Base-by-base conservation (phyloP, 2,797 vertebrate species). In the Catamblyrhynchus diadema region DNA sequence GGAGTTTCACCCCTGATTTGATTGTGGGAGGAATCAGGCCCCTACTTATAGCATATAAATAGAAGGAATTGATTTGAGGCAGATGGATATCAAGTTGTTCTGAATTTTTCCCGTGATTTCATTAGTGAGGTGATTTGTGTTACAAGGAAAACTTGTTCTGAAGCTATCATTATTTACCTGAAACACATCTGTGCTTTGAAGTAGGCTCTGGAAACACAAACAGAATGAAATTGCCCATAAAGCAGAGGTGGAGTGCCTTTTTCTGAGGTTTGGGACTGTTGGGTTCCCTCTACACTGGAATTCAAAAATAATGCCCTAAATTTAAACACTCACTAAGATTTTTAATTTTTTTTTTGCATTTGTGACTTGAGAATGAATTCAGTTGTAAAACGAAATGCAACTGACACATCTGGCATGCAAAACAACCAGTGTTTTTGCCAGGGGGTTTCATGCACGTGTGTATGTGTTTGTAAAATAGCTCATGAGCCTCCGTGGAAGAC, bases 331-430 rank as follows among this genome's bases (percentile, higher is more conserved):
- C 81, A 41, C 48, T 32, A 39, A 16, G 15, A 2, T 33, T 37
- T n/a, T 45, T 64, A 64, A 35, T 45, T 50, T 69, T 54, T 15
- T 35, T 39, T 35, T 51, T 54, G 37, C 32, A 57, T 94, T 95
- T 42, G 72, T 86, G 70, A 93, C 66, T 72, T 62, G 72, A 93
- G 87, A 93, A 88, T 81, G 18, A 94, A 96, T 93, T 96, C 87
- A 90, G 25, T 84, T 2, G 62, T 96, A 91, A 96, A 96, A 91
- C 48, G 2, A 95, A 97, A 86, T 66, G 41, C 77, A 96, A 96
- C 94, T 92, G 94, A 91, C 92, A 93, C 41, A 45, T 86, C 79
- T 93, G 91, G 89, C 94, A 94, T 95, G 93, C 92, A 97, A 97
- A 97, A 39, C 87, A 90, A 48, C 85, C 79, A 86, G 83, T 96